A percentile compares a stretch with the other conserved stretches of the same genome.
phyloP scores from a whole-genome alignment of 53 echinoderm and acorn worm species.

The Apostichopus leukothele region DNA sequence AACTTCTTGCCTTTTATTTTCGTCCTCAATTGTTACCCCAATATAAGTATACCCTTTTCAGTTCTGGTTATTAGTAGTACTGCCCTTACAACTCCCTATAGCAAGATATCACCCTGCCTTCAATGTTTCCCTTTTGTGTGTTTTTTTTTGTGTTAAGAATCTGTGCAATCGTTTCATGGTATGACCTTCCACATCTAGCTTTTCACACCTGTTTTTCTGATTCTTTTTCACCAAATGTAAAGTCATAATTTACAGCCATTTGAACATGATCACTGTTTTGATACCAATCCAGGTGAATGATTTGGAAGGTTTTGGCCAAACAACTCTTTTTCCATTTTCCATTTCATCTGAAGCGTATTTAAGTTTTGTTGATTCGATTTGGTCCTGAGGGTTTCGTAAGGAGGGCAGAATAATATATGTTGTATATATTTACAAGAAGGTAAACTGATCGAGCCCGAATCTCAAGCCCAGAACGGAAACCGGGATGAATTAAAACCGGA shows the following conservation, averaged over 20 bases:
- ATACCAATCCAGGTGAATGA: neutral
- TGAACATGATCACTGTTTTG: neutral
- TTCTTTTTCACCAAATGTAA: neutral
- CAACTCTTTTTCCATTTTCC: neutral
- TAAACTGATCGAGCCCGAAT: too few relatives aligned
- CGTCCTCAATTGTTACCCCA: too few relatives aligned
- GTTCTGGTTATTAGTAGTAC: too few relatives aligned
- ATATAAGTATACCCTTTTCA: too few relatives aligned
- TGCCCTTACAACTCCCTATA: too few relatives aligned
- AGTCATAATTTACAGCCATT: neutral
- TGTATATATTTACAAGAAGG: too few relatives aligned
- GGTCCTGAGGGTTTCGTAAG: neutral
- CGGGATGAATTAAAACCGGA: neutral
- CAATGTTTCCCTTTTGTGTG: too few relatives aligned
- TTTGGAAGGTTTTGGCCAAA: neutral
- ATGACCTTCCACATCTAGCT: neutral
- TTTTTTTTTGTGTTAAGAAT: neutral
- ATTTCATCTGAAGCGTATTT: neutral
- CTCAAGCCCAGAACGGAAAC: neutral
- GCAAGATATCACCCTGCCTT: too few relatives aligned
- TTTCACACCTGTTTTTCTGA: neutral
- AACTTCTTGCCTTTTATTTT: too few relatives aligned
- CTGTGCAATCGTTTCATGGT: neutral
- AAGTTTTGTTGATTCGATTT: neutral
- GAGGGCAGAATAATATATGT: too few relatives aligned